A percentile compares a stretch with the other conserved stretches of the same genome.
Conservation (phyloP, 2,797 vertebrate species). For the Macropus fuliginosus region DNA sequence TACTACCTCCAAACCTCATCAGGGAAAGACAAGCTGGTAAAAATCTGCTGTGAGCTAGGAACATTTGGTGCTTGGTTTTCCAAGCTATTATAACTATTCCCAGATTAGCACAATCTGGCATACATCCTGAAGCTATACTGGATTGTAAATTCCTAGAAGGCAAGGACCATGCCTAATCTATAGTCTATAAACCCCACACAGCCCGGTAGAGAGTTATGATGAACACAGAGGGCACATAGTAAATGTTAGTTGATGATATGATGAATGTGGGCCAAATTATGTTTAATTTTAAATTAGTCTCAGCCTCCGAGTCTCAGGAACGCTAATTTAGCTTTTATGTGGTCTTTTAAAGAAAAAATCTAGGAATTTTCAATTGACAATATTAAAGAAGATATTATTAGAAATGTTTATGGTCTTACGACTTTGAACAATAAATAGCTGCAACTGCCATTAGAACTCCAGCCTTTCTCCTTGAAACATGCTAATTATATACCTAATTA, state of each 20-base stretch:
- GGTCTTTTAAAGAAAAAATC: slow-evolving; percentile 72
- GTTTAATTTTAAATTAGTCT: slow-evolving; percentile 78
- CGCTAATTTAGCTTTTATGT: slow-evolving; percentile 78
- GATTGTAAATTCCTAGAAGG: slow-evolving; percentile 66
- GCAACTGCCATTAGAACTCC: slow-evolving; percentile 77
- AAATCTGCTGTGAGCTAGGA: slow-evolving; percentile 37
- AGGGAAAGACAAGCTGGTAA: slow-evolving; percentile 36
- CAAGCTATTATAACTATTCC: slow-evolving; percentile 51
- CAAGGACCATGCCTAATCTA: slow-evolving; percentile 57
- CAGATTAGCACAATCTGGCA: slow-evolving; percentile 65
- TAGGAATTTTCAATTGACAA: slow-evolving; percentile 74
- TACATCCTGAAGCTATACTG: slow-evolving; percentile 65
- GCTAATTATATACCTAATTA: slow-evolving; percentile 81
- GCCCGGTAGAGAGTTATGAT: slow-evolving; percentile 50
- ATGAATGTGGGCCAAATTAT: slow-evolving; percentile 72
- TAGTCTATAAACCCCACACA: slow-evolving; percentile 49
- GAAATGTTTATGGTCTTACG: slow-evolving; percentile 73
- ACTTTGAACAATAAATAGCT: slow-evolving; percentile 80
- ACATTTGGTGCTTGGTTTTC: slow-evolving; percentile 28
- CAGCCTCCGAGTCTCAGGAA: slow-evolving; percentile 76
- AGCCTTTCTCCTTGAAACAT: slow-evolving; percentile 74
- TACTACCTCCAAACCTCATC: slow-evolving; percentile 16
- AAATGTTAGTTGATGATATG: slow-evolving; percentile 76
- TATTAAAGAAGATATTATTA: slow-evolving; percentile 82
- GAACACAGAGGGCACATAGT: slow-evolving; percentile 60